These are phyloP conservation scores for Macropis europaea DNA, from an alignment of 2,888 invertebrate species.

Conservation along the genomic window DNA sequence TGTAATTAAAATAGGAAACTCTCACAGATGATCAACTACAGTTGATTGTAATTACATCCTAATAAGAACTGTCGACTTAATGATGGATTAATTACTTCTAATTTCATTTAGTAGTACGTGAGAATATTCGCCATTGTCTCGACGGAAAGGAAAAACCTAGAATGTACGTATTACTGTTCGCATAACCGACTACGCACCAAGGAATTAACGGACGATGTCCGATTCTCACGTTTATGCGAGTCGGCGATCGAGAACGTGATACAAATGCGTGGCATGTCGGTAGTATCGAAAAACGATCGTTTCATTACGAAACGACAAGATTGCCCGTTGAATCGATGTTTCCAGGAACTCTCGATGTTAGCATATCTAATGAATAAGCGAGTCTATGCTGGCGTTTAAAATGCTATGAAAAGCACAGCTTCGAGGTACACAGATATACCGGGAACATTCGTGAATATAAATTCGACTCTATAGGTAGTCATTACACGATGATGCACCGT, in stretches of 20 bases:
- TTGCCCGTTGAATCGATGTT: neutral
- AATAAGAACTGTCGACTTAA: neutral
- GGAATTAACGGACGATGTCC: slow-evolving; percentile 1
- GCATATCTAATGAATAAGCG: neutral
- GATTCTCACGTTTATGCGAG: slow-evolving; percentile 6
- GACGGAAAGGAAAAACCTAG: neutral
- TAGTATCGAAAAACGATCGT: neutral
- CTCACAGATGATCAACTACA: no score
- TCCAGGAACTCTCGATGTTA: neutral
- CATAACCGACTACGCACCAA: neutral
- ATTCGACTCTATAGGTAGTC: slow-evolving; percentile 31
- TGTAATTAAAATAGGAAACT: no score
- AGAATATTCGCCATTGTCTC: neutral
- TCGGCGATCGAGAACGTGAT: neutral
- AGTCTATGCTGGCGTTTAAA: neutral
- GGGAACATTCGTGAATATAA: slow-evolving; percentile 7
- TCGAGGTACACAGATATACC: neutral
- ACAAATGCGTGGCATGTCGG: neutral
- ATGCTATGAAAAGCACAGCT: neutral
- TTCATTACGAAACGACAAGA: neutral
- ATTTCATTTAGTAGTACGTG: neutral
- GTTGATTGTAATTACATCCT: neutral
- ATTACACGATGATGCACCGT: slow-evolving; percentile 49
- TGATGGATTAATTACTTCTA: neutral
- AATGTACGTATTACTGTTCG: neutral